A percentile compares a stretch with the other conserved stretches of the same genome.
Evolutionary conservation across 53 echinoderm and acorn worm species (phyloP).

Genomic region (Crossaster papposus): DNA sequence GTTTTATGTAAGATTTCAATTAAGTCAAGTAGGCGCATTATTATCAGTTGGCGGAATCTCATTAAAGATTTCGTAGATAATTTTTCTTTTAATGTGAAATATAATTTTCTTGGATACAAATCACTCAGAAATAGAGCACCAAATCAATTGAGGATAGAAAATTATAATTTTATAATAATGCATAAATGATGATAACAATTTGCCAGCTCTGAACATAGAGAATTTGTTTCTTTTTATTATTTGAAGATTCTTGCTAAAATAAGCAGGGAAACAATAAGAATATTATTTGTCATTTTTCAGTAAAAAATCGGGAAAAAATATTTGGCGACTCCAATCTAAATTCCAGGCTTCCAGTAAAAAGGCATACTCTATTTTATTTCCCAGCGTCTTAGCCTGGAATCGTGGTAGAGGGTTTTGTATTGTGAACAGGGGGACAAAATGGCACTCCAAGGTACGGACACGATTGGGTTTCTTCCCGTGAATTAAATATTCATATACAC

Average conservation of each 20-base stretch:
- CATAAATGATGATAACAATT: neutral
- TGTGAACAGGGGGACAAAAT: constrained; percentile 46
- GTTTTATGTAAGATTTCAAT: constrained; percentile 39
- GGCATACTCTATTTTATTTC: constrained; percentile 40
- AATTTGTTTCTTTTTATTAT: no score
- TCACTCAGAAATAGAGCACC: no score
- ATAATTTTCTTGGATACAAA: no score
- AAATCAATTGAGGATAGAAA: no score
- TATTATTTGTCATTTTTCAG: neutral
- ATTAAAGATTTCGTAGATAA: constrained; percentile 3
- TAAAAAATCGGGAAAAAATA: neutral
- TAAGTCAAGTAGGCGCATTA: constrained; percentile 34
- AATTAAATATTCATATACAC: constrained; percentile 56
- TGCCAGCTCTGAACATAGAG: neutral
- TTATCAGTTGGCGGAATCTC: neutral
- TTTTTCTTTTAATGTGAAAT: no score
- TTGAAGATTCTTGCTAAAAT: no score
- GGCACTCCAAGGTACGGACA: constrained; percentile 36
- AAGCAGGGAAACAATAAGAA: no score
- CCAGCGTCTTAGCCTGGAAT: neutral
- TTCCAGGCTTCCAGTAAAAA: neutral
- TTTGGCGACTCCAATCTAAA: neutral
- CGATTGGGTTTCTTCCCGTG: constrained; percentile 49
- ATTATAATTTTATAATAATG: neutral
- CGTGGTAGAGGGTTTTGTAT: constrained; percentile 48